phyloP scores from a whole-genome alignment of 2,113 vertebrate genomes.

The Solea solea region DNA sequence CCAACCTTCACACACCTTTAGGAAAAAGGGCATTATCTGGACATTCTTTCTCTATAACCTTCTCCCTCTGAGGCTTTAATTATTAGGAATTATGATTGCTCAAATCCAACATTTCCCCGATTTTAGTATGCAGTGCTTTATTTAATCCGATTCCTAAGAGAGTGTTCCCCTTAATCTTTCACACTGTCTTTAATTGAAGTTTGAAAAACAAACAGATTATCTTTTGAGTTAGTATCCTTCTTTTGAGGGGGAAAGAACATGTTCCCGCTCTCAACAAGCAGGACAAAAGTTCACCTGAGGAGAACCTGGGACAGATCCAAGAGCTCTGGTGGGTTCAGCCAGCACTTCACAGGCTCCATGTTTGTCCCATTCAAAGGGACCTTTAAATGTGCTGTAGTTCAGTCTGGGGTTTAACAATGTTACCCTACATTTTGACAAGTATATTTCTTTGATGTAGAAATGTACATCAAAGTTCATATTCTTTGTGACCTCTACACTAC shows the following conservation, averaged over 20 bases:
- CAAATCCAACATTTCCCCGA: slow-evolving; percentile 1
- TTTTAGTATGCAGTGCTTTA: not conserved
- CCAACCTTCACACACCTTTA: not conserved
- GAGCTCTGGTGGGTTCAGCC: slow-evolving; percentile 34
- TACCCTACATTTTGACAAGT: slow-evolving; percentile 16
- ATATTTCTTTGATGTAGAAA: slow-evolving; percentile 20
- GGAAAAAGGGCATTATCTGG: not conserved
- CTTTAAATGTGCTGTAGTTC: slow-evolving; percentile 22
- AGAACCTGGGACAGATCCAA: slow-evolving; percentile 59
- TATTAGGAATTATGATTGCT: not conserved
- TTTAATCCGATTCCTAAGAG: slow-evolving; percentile 3
- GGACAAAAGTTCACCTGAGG: slow-evolving; percentile 67
- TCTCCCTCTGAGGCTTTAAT: not conserved
- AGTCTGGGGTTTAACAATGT: slow-evolving; percentile 10
- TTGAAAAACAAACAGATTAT: slow-evolving; percentile 24
- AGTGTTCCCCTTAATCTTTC: not conserved
- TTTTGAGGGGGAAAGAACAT: slow-evolving; percentile 14
- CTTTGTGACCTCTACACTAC: not conserved
- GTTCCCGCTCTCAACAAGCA: slow-evolving; percentile 16
- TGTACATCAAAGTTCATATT: slow-evolving; percentile 20
- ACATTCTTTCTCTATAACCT: not conserved
- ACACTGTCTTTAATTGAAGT: not conserved
- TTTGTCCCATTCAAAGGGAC: slow-evolving; percentile 44
- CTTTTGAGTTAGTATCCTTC: slow-evolving; percentile 1
- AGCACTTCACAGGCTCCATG: slow-evolving; percentile 39